These are phyloP conservation scores for Eristalis tenax DNA, from an alignment of 2,888 invertebrate species.

Conservation along the genomic window DNA sequence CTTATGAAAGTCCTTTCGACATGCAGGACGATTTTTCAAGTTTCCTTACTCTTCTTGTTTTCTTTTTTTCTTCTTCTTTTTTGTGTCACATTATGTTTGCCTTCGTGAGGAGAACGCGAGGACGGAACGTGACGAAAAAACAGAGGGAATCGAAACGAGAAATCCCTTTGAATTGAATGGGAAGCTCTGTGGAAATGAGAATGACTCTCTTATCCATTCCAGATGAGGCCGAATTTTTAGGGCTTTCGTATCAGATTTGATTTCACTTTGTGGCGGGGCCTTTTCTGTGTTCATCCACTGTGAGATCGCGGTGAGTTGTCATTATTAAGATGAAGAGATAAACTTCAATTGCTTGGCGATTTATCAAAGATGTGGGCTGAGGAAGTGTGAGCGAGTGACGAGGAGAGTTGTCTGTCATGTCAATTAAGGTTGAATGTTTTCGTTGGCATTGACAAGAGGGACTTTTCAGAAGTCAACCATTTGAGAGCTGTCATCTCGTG, in stretches of 20 bases:
- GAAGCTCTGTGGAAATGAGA: neutral
- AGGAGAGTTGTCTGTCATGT: neutral
- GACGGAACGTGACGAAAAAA: conserved; percentile 42
- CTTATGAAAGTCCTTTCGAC: conserved; percentile 71
- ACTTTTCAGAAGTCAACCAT: neutral
- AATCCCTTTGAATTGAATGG: conserved; percentile 21
- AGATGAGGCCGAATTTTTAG: too few species aligned
- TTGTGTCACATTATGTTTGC: neutral
- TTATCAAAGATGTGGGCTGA: neutral
- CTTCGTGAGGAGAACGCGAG: neutral
- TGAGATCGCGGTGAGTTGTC: neutral
- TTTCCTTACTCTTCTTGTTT: conserved; percentile 14
- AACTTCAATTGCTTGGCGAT: neutral
- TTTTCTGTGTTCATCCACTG: neutral
- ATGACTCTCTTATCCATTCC: neutral
- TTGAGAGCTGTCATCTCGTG: too few species aligned
- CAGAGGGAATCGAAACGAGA: conserved; percentile 43
- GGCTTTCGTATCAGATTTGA: neutral
- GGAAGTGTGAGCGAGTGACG: neutral
- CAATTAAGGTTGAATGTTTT: neutral
- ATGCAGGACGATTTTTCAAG: conserved; percentile 71
- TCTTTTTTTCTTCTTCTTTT: neutral
- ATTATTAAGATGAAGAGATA: neutral
- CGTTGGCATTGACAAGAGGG: neutral
- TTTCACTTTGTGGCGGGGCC: neutral